Conservation (phyloP, 2,797 vertebrate genomes). For the Ateles fusciceps region DNA sequence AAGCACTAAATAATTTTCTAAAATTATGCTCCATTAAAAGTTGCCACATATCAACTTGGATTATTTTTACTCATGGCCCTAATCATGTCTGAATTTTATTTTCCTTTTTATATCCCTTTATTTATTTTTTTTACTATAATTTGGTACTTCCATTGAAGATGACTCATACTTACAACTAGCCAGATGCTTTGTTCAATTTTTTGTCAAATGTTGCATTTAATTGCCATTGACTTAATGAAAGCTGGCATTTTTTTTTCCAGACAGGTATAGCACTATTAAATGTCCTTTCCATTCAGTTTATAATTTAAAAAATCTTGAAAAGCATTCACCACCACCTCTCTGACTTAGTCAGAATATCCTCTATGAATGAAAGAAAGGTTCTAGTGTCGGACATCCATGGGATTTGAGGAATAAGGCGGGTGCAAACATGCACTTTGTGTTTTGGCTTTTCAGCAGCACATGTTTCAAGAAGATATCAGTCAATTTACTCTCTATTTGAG, state of each 20-base stretch:
- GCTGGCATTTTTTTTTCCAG: not conserved
- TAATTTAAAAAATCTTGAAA: slow-evolving; percentile 39
- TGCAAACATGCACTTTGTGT: not conserved
- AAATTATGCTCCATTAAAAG: slow-evolving; percentile 47
- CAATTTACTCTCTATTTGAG: not conserved
- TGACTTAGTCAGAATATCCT: not conserved
- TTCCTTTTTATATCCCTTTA: slow-evolving; percentile 18
- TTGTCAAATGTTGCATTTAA: slow-evolving; percentile 36
- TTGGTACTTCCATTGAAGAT: slow-evolving; percentile 21
- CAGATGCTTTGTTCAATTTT: slow-evolving; percentile 57
- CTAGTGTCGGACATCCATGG: not conserved
- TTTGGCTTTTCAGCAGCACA: not conserved
- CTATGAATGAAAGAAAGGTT: not conserved
- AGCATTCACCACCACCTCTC: not conserved
- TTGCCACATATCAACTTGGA: slow-evolving; percentile 21
- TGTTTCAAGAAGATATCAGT: slow-evolving; percentile 33
- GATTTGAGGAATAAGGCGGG: not conserved
- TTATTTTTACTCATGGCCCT: slow-evolving; percentile 47
- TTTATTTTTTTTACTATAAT: slow-evolving; percentile 15
- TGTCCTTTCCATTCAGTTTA: slow-evolving; percentile 42
- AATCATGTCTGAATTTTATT: slow-evolving; percentile 27
- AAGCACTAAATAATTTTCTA: slow-evolving; percentile 55
- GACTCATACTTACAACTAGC: slow-evolving; percentile 32
- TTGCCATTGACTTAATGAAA: slow-evolving; percentile 54
- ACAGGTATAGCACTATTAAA: slow-evolving; percentile 30